Base-by-base conservation (phyloP, 2,113 vertebrate genomes). In the Alligator mississippiensis region DNA sequence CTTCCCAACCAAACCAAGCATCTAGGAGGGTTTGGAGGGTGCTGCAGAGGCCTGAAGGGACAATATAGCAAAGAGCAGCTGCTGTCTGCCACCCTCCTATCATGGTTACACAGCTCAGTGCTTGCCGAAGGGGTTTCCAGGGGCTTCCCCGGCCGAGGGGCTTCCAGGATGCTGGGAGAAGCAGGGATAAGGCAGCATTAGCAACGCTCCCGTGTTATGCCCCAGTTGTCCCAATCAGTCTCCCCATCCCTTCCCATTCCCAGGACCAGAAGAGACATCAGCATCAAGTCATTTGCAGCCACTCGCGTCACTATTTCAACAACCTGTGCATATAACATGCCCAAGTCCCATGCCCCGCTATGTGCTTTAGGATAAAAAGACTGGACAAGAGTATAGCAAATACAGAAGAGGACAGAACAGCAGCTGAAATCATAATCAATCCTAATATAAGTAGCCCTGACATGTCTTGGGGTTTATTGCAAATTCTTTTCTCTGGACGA, bases 81-180 rank as follows among this genome's bases (percentile, higher is more conserved):
- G 15, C 38, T 12, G n/a, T 27, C 61, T 24, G 57, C 55, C 25
- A 14, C 3, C n/a, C 34, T 38, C 34, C 7, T 74, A 9, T 34
- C 18, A 10, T 8, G 3, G 4, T 14, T 54, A 9, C 34, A 79
- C 59, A 0, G 2, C 4, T 5, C 6, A 22, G n/a, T 38, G 55
- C 9, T 38, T 19, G 47, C 63, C 21, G 54, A 47, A 4, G 30
- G 30, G 59, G 21, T 1, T 27, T 12, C 59, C 24, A 0, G 3
- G 84, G 79, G 21, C n/a, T 4, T 11, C 13, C 30, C 68, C 15
- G n/a, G n/a, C 10, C 11, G 18, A 34, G 68, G 19, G n/a, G 68
- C 5, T 11, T 38, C 30, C 68, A 72, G 19, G 11, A 11, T 10
- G 11, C 30, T 72, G 11, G 19, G 68, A 21, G 60, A 64, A 60